phyloP scores from a whole-genome alignment of 2,888 invertebrate species.

The Noctua janthe region DNA sequence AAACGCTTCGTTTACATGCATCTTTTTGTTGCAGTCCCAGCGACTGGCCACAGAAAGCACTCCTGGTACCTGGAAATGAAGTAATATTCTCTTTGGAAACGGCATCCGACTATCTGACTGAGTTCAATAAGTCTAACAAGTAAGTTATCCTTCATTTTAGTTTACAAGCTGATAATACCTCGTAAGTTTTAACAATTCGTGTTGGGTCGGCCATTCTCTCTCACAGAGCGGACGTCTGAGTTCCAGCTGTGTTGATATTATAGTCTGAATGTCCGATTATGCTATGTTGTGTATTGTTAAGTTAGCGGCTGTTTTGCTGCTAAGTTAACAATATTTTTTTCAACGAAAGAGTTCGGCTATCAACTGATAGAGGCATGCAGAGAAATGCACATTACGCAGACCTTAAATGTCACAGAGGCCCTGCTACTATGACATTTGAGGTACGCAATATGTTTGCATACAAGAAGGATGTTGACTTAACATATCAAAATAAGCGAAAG shows the following conservation, averaged over 20 bases:
- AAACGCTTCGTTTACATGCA: neutral
- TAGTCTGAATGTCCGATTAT: neutral
- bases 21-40: conserved; percentile 78
- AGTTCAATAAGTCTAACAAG: conserved; percentile 92
- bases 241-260: neutral
- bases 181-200: neutral
- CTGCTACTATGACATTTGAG: too few species aligned
- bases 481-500: neutral
- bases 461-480: neutral
- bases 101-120: conserved; percentile 97
- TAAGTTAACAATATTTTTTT: neutral
- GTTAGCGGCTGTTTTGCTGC: neutral
- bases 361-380: neutral
- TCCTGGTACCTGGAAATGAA: conserved; percentile 97
- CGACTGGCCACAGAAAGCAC: conserved; percentile 96
- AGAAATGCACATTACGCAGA: neutral
- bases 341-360: neutral
- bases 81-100: conserved; percentile 99
- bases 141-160: conserved; percentile 58
- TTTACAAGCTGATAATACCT: neutral
- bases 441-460: neutral
- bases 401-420: neutral
- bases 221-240: neutral
- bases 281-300: neutral
- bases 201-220: neutral